Conservation (phyloP, 1,140 invertebrate species). For the Micrasema longulum region DNA sequence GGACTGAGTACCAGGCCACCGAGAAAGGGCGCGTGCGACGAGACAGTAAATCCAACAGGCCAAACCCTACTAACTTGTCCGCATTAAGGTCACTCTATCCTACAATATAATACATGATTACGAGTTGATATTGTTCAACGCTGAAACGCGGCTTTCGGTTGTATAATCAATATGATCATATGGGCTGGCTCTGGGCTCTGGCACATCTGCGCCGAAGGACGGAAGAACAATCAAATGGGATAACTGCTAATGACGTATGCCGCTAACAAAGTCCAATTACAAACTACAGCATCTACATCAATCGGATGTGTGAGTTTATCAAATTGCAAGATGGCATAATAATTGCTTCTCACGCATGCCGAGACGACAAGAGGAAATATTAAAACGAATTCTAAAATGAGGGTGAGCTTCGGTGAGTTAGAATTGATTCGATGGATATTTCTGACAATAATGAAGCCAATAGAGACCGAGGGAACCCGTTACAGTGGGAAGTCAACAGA, state of each 20-base stretch:
- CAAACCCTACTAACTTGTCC: constrained; percentile 13
- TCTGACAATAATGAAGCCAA: too few relatives aligned
- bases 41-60: constrained; percentile 22
- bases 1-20: not conserved
- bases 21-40: constrained; percentile 23
- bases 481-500: too few relatives aligned
- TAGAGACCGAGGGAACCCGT: too few relatives aligned
- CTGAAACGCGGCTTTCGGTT: constrained; percentile 2
- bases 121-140: constrained; percentile 3
- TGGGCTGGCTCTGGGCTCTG: not conserved
- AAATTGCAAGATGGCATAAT: too few relatives aligned
- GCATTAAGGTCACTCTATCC: constrained; percentile 21
- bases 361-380: too few relatives aligned
- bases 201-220: constrained; percentile 8
- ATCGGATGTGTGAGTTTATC: too few relatives aligned
- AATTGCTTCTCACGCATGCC: too few relatives aligned
- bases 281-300: too few relatives aligned
- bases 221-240: constrained; percentile 1
- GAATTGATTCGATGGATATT: too few relatives aligned
- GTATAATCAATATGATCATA: not conserved
- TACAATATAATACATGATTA: not conserved
- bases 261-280: not conserved
- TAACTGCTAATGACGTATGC: not conserved
- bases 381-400: too few relatives aligned
- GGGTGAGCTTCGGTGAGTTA: too few relatives aligned